Base-by-base conservation (phyloP, 2,797 vertebrate species). In the Euthynnus affinis region DNA sequence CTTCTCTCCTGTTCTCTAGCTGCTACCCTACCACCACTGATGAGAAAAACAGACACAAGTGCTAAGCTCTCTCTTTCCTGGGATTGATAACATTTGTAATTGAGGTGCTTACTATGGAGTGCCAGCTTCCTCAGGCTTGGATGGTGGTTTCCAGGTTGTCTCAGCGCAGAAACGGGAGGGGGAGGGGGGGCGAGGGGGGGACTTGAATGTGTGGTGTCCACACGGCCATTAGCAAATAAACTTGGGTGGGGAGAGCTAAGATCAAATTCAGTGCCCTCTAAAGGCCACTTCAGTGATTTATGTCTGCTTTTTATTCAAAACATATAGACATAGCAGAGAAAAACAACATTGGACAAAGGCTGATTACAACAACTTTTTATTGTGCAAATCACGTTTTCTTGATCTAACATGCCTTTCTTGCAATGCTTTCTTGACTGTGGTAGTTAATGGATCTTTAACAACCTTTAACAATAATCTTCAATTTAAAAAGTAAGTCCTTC, bases 81-180 rank as follows among this genome's bases (percentile, higher is more conserved):
- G 85, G 81, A 93, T 75, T 89, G 90, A 94, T 91, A 95, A 94
- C 90, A 90, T 95, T 94, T 93, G 91, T 91, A 91, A 93, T 91
- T 87, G 90, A 89, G 83, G 91, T 88, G 71, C 86, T 93, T 87
- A 86, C 86, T 80, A 87, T 84, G 91, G 70, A 88, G 87, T 86
- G 84, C 89, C 86, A 91, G 89, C 89, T 86, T 89, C 81, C 78
- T 87, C 69, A 52, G 86, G 73, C 66, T 64, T n/a, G 74, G 69
- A 64, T 40, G 68, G 74, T 83, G 78, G 82, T 89, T 92, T 94
- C 86, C 88, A 93, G 83, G 84, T 88, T 89, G 81, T 87, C 79
- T 89, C 84, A 82, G 70, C 3, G 57, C 55, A 34, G 58, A 79
- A 57, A 65, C 4, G 23, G 40, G 78, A 74, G 72, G 17, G 42